Evolutionary conservation across 1,140 invertebrate genomes (phyloP), one percentile per base, ranked within the genome.

Genomic region (Carposina sasakii): DNA sequence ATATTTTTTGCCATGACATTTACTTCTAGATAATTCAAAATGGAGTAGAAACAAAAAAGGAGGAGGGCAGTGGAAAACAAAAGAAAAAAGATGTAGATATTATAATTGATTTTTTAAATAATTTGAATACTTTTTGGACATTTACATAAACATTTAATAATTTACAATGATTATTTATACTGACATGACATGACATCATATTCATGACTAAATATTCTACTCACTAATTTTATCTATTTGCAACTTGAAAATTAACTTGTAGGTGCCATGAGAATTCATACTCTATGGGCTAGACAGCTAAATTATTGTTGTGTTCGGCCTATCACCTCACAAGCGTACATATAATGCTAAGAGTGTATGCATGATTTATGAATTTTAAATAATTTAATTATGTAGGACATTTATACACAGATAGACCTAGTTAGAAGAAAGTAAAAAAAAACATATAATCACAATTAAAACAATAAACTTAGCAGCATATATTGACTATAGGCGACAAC

Each of bases 71-170:
- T 68, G 73, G 69, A 72, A 39, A 77, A 83, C 72, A 72, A 75
- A 76, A 77, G 54, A 72, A 78, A 81, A 69, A 54, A 67, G 76
- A 65, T 63, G 74, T 67, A n/a, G n/a, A n/a, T 79, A 72, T 64
- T 72, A 81, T 79, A 76, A 76, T 78, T 67, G 65, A 60, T 71
- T 78, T 67, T 81, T 83, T 83, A 83, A 83, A 83, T 83, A 83
- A 83, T 81, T 81, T 83, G 76, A 83, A 83, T 83, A 83, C 79
- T 83, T 81, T 82, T 81, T 83, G 79, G 79, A 83, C 76, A 83
- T 83, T 81, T 83, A 83, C 79, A 83, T 83, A 81, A 83, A 83
- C 76, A 83, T 84, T 84, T 84, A 84, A 81, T 81, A 84, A 84
- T 84, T 79, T 81, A 84, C 77, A 84, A 67, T 81, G 79, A 81